Percentiles rank a stretch among this genome's conserved stretches.
Conservation (phyloP, 1,140 invertebrate species). For the Varroa destructor region DNA sequence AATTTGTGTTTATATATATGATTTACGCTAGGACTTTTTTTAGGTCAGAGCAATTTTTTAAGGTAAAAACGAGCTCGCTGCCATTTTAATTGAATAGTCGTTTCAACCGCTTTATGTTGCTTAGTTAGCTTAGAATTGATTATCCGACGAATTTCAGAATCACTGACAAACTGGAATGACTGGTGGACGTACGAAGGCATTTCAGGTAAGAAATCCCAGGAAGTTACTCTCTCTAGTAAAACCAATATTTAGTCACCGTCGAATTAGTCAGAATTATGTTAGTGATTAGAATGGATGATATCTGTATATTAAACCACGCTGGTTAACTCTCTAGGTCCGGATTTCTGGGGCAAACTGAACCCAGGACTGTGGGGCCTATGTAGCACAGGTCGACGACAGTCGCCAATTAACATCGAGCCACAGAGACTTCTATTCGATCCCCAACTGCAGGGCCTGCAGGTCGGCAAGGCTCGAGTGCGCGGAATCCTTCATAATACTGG, state of each 20-base stretch:
- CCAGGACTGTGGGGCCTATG: constrained; percentile 81
- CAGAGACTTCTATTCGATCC: constrained; percentile 45
- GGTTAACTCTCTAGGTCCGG: constrained; percentile 54
- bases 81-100: too few relatives aligned
- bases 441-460: neutral
- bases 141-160: neutral
- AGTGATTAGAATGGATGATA: too few relatives aligned
- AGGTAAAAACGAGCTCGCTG: too few relatives aligned
- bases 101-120: too few relatives aligned
- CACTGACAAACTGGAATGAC: constrained; percentile 14
- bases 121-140: too few relatives aligned
- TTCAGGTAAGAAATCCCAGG: neutral
- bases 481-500: constrained; percentile 56
- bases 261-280: too few relatives aligned
- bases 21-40: too few relatives aligned
- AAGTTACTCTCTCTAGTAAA: too few relatives aligned
- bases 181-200: constrained; percentile 27
- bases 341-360: constrained; percentile 90
- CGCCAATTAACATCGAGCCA: constrained; percentile 87
- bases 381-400: constrained; percentile 80
- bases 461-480: neutral
- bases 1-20: too few relatives aligned
- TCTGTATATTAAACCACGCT: too few relatives aligned
- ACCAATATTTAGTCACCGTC: too few relatives aligned
- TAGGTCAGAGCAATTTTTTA: too few relatives aligned